phyloP scores from a whole-genome alignment of 2,113 vertebrate genomes.

The Cyrtonyx montezumae region DNA sequence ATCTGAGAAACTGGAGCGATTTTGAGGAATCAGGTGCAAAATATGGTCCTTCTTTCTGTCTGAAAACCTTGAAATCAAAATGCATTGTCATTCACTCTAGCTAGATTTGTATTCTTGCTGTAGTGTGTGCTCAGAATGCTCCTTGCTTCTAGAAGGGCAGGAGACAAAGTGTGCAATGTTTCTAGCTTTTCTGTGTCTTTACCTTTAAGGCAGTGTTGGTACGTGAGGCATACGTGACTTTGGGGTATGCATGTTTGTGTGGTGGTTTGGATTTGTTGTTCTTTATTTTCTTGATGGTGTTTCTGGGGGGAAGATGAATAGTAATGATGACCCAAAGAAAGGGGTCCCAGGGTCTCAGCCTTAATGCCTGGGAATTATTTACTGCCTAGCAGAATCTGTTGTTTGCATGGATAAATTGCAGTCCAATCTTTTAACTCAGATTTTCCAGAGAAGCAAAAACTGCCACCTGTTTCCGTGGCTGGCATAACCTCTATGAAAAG shows the following conservation, averaged over 20 bases:
- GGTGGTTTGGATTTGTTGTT: fast-evolving
- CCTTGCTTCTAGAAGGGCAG: neutral
- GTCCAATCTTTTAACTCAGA: neutral
- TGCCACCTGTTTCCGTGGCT: neutral
- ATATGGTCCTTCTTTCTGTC: neutral
- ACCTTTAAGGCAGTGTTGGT: neutral
- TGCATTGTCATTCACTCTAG: neutral
- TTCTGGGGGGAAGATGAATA: neutral
- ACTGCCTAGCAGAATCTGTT: neutral
- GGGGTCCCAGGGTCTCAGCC: neutral
- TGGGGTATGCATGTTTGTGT: fast-evolving
- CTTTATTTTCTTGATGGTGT: neutral
- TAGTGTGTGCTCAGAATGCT: neutral
- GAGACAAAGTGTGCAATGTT: neutral
- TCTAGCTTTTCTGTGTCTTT: neutral
- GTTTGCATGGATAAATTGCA: neutral
- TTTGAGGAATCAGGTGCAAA: neutral
- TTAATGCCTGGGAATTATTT: neutral
- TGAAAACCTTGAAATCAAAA: neutral
- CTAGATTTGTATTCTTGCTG: neutral
- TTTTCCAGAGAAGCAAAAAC: neutral
- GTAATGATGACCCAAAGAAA: neutral
- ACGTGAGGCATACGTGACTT: fast-evolving
- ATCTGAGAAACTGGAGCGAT: neutral
- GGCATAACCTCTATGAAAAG: neutral